Evolutionary conservation across 2,113 vertebrate genomes (phyloP), one percentile per base, ranked within the genome.

Genomic region (Hemibagrus wyckioides): DNA sequence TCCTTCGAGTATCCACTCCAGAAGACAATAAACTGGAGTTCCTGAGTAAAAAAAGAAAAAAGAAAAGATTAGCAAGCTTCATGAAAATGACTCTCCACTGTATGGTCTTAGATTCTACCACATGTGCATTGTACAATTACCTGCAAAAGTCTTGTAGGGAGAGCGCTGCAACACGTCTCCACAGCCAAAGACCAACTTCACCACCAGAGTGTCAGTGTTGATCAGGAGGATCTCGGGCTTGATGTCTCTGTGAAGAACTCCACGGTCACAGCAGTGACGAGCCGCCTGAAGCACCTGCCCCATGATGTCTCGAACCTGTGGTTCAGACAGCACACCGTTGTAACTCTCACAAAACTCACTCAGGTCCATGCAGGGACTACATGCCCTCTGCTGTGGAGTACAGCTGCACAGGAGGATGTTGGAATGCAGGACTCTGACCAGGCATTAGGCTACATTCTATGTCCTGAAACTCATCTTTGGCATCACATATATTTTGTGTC

Each of bases 141-240:
- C 52, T 33, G 33, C 10, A 57, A 57, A 57, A 11, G 8, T 28
- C 0, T 3, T 56, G 33, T 80, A 80, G 2, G 8, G 9, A 17
- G 54, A 56, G 8, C 57, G 19, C 30, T 80, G 25, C 8, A 80
- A 14, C n/a, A 93, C 83, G 17, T 90, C 92, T 1, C 93, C 91
- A 11, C 92, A 93, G 9, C 94, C 94, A 83, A 94, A 94, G 88
- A 94, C 92, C 39, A 94, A 85, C 86, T 94, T 92, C 6, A 94
- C 80, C 15, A 92, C 77, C 0, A 88, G 71, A 0, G 87, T 91
- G 21, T 92, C 89, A 7, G 93, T 91, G 59, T 95, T 93, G 86
- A 96, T 91, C 69, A 96, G 86, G 36, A 95, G 92, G 89, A 95
- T 95, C 86, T 95, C 94, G 8, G 93, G 91, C 80, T 95, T 95